phyloP scores from a whole-genome alignment of 2,797 vertebrate genomes.

The Tokudaia muenninki region DNA sequence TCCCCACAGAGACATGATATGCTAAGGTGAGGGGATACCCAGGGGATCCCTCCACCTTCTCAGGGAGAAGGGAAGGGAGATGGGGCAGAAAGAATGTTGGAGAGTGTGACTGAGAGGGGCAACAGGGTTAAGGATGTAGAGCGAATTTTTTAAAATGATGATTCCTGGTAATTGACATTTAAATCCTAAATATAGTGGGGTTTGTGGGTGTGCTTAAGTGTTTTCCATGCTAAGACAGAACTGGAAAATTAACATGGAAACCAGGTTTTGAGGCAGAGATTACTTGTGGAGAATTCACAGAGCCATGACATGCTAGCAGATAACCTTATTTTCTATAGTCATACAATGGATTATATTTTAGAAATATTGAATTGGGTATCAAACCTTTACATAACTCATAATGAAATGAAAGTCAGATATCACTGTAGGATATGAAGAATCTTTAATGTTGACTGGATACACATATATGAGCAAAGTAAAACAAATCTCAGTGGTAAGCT shows the following conservation, averaged over 20 bases:
- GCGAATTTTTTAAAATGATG: not conserved
- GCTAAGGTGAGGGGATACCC: not conserved
- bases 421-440: not conserved
- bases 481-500: not conserved
- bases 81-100: not conserved
- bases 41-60: not conserved
- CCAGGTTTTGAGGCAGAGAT: not conserved
- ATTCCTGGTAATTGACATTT: not conserved
- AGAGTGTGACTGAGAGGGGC: not conserved
- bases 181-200: not conserved
- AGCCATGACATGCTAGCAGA: not conserved
- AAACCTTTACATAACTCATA: not conserved
- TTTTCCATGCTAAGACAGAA: not conserved
- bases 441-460: not conserved
- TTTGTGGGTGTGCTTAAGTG: not conserved
- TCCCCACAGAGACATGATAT: not conserved
- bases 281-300: slow-evolving; percentile 1
- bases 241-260: not conserved
- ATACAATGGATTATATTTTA: not conserved
- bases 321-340: not conserved
- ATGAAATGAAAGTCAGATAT: not conserved
- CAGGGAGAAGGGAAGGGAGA: not conserved
- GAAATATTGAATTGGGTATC: not conserved
- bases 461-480: not conserved
- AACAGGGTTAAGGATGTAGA: not conserved